Percentiles rank a stretch among this genome's conserved stretches.
These are phyloP conservation scores for Grapholita molesta DNA, from an alignment of 1,140 invertebrate species.

Conservation along the genomic window DNA sequence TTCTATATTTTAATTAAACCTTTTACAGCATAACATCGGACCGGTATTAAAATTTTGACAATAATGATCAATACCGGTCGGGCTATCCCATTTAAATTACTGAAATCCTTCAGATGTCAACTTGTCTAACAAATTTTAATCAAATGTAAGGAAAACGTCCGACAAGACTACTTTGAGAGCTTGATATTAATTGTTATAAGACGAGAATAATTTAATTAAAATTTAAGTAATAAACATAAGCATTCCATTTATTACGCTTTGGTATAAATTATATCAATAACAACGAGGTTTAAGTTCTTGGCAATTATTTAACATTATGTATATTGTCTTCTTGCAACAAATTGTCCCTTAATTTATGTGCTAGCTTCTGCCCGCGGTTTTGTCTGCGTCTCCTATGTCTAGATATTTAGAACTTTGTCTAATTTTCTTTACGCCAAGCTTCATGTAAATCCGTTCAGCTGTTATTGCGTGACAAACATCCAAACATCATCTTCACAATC, in stretches of 20 bases:
- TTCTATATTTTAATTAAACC: neutral
- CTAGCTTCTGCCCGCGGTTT: no score
- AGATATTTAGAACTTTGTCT: no score
- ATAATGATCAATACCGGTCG: constrained; percentile 1
- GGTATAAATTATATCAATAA: neutral
- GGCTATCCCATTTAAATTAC: constrained; percentile 11
- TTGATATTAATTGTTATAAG: constrained; percentile 10
- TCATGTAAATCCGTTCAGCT: no score
- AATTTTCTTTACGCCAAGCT: no score
- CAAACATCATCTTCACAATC: no score
- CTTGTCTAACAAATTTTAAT: constrained; percentile 13
- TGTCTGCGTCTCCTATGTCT: no score
- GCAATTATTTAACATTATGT: neutral
- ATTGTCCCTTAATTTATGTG: no score
- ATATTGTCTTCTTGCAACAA: neutral
- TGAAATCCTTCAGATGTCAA: constrained; percentile 13
- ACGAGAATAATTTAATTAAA: constrained; percentile 13
- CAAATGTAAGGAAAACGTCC: constrained; percentile 6
- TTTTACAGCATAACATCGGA: neutral
- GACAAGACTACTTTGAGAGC: constrained; percentile 1
- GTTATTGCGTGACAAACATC: no score
- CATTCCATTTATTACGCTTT: neutral
- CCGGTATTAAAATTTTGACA: neutral
- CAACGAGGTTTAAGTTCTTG: neutral
- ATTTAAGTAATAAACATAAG: constrained; percentile 6